phyloP scores from a whole-genome alignment of 1,140 invertebrate species.

The Hyles euphorbiae region DNA sequence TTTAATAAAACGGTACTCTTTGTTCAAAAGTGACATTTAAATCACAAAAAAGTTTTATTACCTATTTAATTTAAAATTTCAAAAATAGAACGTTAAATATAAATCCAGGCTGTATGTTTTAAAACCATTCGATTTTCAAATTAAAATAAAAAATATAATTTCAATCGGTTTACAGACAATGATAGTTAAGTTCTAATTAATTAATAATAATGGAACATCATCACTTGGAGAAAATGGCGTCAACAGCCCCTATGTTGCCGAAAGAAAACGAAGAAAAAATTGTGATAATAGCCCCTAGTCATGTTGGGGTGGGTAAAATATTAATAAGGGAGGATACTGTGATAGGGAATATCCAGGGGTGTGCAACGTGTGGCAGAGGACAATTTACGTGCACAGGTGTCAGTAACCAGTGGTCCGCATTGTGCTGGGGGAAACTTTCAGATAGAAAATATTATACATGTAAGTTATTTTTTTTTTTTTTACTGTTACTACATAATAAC shows the following conservation, averaged over 20 bases:
- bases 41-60: too few relatives aligned
- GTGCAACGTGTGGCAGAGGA: slow-evolving; percentile 50
- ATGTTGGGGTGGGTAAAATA: slow-evolving; percentile 43
- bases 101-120: too few relatives aligned
- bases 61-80: too few relatives aligned
- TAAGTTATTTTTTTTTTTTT: slow-evolving; percentile 37
- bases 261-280: slow-evolving; percentile 44
- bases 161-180: too few relatives aligned
- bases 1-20: background rate
- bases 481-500: background rate
- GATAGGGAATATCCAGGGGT: slow-evolving; percentile 46
- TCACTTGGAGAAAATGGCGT: slow-evolving; percentile 38
- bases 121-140: too few relatives aligned
- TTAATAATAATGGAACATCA: slow-evolving; percentile 46
- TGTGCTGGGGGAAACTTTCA: slow-evolving; percentile 59
- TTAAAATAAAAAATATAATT: too few relatives aligned
- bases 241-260: slow-evolving; percentile 39
- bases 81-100: too few relatives aligned
- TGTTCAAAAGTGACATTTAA: too few relatives aligned
- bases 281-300: slow-evolving; percentile 28
- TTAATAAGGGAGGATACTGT: slow-evolving; percentile 61
- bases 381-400: slow-evolving; percentile 56
- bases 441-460: slow-evolving; percentile 62
- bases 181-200: background rate
- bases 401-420: slow-evolving; percentile 54